Percentiles rank a stretch among this genome's conserved stretches.
These are phyloP conservation scores for Beroe forskalii DNA, from an alignment of 37 sponge, comb jelly and placozoan species.

Conservation along the genomic window DNA sequence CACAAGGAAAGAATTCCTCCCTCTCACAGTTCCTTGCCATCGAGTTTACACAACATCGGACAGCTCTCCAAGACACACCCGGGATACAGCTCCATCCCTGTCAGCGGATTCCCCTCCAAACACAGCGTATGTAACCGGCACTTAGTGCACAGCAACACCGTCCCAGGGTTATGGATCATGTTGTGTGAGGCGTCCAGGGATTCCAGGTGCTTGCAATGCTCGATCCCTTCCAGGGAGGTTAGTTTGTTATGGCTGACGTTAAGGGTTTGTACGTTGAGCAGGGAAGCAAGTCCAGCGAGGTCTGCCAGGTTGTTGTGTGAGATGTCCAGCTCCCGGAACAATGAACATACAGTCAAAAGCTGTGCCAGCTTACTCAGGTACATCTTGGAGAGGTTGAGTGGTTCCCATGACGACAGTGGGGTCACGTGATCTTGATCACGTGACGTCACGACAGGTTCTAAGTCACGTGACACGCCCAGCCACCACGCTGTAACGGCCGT, in stretches of 20 bases:
- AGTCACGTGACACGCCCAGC: conserved; percentile 13
- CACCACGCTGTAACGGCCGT: conserved; percentile 42
- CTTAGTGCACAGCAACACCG: not conserved
- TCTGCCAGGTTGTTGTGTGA: conserved; percentile 6
- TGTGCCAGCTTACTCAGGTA: conserved; percentile 23
- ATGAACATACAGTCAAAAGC: not conserved
- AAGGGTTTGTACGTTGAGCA: not conserved
- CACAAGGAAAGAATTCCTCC: not conserved
- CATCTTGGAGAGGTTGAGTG: conserved; percentile 40
- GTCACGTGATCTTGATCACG: conserved; percentile 15
- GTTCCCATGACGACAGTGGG: not conserved
- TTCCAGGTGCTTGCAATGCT: not conserved
- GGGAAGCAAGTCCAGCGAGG: not conserved
- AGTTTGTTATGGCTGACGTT: not conserved
- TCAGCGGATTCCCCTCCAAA: not conserved
- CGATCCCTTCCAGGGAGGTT: not conserved
- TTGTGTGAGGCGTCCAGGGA: conserved; percentile 45
- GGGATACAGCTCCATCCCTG: not conserved
- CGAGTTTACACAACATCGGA: conserved; percentile 25
- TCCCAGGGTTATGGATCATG: not conserved
- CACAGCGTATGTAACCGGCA: conserved; percentile 8
- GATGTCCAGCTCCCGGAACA: conserved; percentile 3
- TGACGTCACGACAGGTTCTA: conserved; percentile 1
- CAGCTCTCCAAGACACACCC: conserved; percentile 2
- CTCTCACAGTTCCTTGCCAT: not conserved